Evolutionary conservation across 2,888 invertebrate species (phyloP).

Genomic region (Peribatodes rhomboidaria): DNA sequence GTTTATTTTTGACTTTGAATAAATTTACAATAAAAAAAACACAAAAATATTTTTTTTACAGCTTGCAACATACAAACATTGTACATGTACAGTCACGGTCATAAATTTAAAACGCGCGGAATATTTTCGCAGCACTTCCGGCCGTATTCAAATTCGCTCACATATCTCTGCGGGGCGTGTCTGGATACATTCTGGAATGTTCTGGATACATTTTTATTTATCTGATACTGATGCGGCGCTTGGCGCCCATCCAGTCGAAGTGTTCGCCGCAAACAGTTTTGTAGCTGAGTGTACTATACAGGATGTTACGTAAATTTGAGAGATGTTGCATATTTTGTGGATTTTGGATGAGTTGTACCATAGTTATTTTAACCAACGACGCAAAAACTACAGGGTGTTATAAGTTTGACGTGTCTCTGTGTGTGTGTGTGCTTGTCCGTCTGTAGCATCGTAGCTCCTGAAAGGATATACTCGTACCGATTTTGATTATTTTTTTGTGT

Average conservation of each 20-base stretch:
- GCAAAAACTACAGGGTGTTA: too few species aligned
- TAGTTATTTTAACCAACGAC: too few species aligned
- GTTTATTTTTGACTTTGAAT: too few species aligned
- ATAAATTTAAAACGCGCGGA: conserved; percentile 22
- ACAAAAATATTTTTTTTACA: not conserved
- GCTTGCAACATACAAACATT: not conserved
- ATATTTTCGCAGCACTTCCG: conserved; percentile 20
- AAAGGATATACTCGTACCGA: too few species aligned
- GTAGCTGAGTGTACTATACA: conserved; percentile 17
- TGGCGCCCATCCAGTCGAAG: conserved; percentile 21
- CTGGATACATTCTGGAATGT: conserved; percentile 6
- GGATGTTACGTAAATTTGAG: not conserved
- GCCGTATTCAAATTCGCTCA: conserved; percentile 19
- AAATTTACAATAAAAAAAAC: too few species aligned
- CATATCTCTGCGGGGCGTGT: conserved; percentile 15
- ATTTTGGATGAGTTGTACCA: too few species aligned
- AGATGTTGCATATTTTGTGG: too few species aligned
- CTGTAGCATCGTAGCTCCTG: too few species aligned
- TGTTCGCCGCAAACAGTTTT: conserved; percentile 23
- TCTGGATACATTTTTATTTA: conserved; percentile 20
- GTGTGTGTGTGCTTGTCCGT: too few species aligned
- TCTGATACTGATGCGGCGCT: conserved; percentile 15
- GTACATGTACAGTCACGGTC: conserved; percentile 16
- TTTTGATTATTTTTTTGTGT: too few species aligned
- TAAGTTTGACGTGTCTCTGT: too few species aligned